phyloP scores from a whole-genome alignment of 1,140 invertebrate genomes.

The Sycobia sp. region DNA sequence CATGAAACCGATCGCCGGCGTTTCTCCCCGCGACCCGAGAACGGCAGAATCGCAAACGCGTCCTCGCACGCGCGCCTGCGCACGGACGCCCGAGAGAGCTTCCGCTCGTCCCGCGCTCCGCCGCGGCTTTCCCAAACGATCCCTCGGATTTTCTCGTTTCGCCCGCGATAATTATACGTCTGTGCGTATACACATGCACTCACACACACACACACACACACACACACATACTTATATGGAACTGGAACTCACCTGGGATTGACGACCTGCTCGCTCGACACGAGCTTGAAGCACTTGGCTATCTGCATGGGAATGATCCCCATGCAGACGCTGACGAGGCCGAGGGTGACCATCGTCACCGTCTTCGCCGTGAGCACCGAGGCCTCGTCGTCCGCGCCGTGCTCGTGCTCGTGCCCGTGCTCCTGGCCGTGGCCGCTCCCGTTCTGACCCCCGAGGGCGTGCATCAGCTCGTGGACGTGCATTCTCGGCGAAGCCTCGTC shows the following conservation, averaged over 20 bases:
- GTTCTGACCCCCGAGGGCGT: conserved; percentile 1
- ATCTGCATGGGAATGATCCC: conserved; percentile 73
- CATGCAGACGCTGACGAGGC: conserved; percentile 70
- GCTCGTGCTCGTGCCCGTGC: conserved; percentile 45
- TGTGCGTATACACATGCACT: too few species aligned
- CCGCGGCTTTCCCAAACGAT: too few species aligned
- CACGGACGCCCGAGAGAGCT: too few species aligned
- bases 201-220: too few species aligned
- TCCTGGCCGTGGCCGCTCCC: conserved; percentile 26
- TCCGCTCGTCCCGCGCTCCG: too few species aligned
- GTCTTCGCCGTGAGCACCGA: conserved; percentile 68
- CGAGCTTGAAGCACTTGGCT: conserved; percentile 69
- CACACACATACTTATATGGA: too few species aligned
- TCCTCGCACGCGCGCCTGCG: too few species aligned
- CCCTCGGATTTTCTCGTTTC: too few species aligned
- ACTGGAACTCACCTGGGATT: conserved; percentile 38
- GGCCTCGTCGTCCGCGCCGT: conserved; percentile 39
- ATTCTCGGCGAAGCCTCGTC: background rate
- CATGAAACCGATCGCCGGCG: too few species aligned
- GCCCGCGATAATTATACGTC: too few species aligned
- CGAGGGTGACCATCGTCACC: conserved; percentile 74
- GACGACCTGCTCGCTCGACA: conserved; percentile 55
- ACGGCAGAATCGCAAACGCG: too few species aligned
- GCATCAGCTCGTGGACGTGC: conserved; percentile 16
- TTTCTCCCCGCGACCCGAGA: too few species aligned